Conservation (phyloP, 2,797 vertebrate genomes). For the Xiphorhynchus erythropygius region DNA sequence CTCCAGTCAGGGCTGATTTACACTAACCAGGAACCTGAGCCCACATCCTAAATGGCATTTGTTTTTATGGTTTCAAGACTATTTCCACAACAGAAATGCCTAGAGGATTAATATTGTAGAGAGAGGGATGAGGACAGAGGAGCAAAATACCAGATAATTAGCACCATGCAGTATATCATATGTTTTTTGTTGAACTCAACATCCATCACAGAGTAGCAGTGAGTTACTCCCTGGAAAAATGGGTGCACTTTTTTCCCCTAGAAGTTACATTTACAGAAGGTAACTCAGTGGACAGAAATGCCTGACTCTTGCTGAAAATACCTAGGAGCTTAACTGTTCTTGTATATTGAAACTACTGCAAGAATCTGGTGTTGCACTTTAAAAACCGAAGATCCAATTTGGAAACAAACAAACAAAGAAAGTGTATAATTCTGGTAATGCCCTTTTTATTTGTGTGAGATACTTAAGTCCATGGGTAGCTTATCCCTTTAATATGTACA, state of each 20-base stretch:
- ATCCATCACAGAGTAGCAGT: neutral
- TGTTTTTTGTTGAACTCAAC: neutral
- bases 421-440: neutral
- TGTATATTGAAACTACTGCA: neutral
- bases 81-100: slow-evolving; percentile 24
- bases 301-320: neutral
- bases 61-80: neutral
- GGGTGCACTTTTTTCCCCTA: neutral
- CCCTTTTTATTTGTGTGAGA: neutral
- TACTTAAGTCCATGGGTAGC: neutral
- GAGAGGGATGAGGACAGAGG: neutral
- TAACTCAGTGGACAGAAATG: neutral
- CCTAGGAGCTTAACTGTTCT: neutral
- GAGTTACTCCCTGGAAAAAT: neutral
- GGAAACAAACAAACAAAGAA: neutral
- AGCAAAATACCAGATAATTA: slow-evolving; percentile 24
- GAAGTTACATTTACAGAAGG: neutral
- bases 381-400: neutral
- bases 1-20: neutral
- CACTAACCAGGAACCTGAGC: neutral
- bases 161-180: neutral
- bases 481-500: neutral
- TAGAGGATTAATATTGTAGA: neutral
- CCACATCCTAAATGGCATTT: neutral
- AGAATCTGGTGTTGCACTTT: neutral